Evolutionary conservation across 1,140 invertebrate species (phyloP).

Genomic region (Dysdera silvatica): DNA sequence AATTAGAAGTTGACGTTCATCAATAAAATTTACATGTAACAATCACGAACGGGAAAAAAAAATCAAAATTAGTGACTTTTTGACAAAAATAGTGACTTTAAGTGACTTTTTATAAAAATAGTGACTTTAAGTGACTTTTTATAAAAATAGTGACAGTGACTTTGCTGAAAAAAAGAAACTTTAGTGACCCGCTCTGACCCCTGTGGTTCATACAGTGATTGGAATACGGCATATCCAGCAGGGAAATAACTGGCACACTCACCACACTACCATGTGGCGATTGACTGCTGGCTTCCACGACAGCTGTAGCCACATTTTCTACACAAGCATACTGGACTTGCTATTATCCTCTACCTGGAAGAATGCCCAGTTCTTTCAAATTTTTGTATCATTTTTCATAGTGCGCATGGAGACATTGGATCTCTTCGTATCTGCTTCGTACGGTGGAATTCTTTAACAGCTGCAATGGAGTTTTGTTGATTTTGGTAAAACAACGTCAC

Average conservation of each 20-base stretch:
- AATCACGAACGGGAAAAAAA: too few species aligned
- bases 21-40: too few species aligned
- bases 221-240: not conserved
- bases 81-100: too few species aligned
- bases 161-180: too few species aligned
- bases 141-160: too few species aligned
- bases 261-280: not conserved
- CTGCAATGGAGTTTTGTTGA: not conserved
- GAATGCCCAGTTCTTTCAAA: constrained; percentile 4
- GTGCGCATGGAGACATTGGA: not conserved
- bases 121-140: too few species aligned
- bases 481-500: not conserved
- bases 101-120: too few species aligned
- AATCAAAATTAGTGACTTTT: too few species aligned
- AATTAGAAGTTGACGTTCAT: too few species aligned
- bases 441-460: not conserved
- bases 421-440: not conserved
- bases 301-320: not conserved
- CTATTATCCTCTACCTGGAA: not conserved
- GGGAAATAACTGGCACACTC: not conserved
- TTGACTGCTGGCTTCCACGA: not conserved
- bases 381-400: not conserved
- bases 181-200: too few species aligned
- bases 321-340: not conserved
- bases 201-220: not conserved